A percentile compares a stretch with the other conserved stretches of the same genome.
phyloP scores from a whole-genome alignment of 2,113 vertebrate genomes.

The Notothenia coriiceps region DNA sequence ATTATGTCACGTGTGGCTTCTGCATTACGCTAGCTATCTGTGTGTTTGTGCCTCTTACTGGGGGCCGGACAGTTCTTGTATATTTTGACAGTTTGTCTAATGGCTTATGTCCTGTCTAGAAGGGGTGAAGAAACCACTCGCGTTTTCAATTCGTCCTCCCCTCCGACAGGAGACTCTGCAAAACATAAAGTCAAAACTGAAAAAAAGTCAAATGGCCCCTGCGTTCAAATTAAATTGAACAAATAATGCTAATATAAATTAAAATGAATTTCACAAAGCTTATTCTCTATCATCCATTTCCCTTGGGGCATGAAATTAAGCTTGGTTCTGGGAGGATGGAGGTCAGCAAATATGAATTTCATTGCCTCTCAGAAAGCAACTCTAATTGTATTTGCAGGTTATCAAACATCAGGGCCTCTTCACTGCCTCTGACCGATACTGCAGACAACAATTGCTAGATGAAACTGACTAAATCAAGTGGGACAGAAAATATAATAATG shows the following conservation, averaged over 20 bases:
- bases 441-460: background rate
- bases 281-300: slow-evolving; percentile 5
- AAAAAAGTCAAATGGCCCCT: background rate
- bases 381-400: slow-evolving; percentile 2
- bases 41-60: too few species aligned
- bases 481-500: background rate
- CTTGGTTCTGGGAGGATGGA: slow-evolving; percentile 14
- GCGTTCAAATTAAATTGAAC: background rate
- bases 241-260: background rate
- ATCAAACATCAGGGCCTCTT: background rate
- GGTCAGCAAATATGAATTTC: slow-evolving; percentile 1
- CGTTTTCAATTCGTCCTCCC: too few species aligned
- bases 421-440: slow-evolving; percentile 10
- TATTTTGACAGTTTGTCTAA: too few species aligned
- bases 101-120: too few species aligned
- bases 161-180: too few species aligned
- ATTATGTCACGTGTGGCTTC: too few species aligned
- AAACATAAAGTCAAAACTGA: too few species aligned
- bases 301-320: slow-evolving; percentile 22
- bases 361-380: background rate
- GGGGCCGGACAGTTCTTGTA: too few species aligned
- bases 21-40: too few species aligned
- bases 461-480: background rate
- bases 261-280: background rate
- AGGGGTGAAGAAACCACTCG: too few species aligned